Evolutionary conservation across 2,797 vertebrate genomes (phyloP).

Genomic region (Masticophis lateralis): DNA sequence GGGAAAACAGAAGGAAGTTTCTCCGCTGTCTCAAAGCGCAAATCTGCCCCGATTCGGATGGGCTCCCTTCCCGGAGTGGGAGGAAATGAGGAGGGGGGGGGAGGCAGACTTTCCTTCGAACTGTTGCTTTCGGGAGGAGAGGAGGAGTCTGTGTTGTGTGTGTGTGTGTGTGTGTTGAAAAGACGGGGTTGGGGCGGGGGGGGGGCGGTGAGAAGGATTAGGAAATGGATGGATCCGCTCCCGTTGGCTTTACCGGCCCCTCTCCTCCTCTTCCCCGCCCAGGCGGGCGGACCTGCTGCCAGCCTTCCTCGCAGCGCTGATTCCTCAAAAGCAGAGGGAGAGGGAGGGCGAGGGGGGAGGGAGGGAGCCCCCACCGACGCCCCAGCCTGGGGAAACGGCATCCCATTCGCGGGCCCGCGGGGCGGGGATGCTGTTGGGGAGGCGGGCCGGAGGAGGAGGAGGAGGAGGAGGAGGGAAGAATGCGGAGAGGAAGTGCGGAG

Average conservation of each 20-base stretch:
- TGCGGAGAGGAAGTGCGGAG: neutral
- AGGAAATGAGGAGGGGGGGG: neutral
- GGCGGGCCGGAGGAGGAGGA: neutral
- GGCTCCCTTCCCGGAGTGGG: neutral
- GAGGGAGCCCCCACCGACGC: neutral
- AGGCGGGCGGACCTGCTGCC: neutral
- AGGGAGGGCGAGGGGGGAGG: neutral
- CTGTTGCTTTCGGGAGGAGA: neutral
- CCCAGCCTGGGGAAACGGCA: neutral
- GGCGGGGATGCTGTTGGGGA: neutral
- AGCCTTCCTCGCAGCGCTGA: neutral
- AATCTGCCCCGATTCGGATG: neutral
- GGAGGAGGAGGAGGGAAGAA: neutral
- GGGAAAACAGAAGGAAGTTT: neutral
- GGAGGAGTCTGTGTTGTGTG: neutral
- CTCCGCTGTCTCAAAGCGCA: neutral
- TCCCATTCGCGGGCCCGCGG: neutral
- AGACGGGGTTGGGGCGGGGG: too few species aligned
- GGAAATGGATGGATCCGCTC: neutral
- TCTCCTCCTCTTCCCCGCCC: neutral
- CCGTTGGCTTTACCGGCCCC: neutral
- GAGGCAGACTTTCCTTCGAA: neutral
- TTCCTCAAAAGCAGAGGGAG: constrained; percentile 37
- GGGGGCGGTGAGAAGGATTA: neutral
- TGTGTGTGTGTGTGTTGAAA: neutral